These are phyloP conservation scores for Heliconius cydno DNA, from an alignment of 2,888 invertebrate genomes.

Conservation along the genomic window DNA sequence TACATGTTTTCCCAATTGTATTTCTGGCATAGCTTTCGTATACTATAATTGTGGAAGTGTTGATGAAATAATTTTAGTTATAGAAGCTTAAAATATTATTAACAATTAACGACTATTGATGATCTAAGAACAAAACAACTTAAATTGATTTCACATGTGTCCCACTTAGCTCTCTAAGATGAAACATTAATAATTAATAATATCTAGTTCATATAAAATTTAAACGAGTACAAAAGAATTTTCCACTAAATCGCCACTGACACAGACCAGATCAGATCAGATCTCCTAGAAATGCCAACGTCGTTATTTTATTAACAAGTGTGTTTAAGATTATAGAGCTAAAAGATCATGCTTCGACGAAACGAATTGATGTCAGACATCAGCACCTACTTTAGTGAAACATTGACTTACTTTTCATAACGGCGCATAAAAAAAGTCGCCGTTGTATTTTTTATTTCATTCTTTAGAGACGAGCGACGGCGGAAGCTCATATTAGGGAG, in stretches of 20 bases:
- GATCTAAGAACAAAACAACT: conserved; percentile 14
- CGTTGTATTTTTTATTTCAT: conserved; percentile 57
- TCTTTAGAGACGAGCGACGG: conserved; percentile 54
- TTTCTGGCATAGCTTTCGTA: conserved; percentile 33
- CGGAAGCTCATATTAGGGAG: conserved; percentile 58
- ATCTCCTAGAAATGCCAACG: conserved; percentile 35
- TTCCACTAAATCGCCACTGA: conserved; percentile 21
- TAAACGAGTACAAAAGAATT: conserved; percentile 22
- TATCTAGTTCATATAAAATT: conserved; percentile 24
- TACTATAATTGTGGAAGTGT: neutral
- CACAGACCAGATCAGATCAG: conserved; percentile 27
- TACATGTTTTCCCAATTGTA: conserved; percentile 44
- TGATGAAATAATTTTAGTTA: neutral
- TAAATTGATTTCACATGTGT: conserved; percentile 37
- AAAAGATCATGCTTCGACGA: conserved; percentile 36
- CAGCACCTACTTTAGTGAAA: conserved; percentile 49
- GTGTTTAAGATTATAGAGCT: conserved; percentile 25
- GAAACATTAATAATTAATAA: conserved; percentile 12
- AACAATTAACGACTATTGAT: neutral
- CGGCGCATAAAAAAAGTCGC: conserved; percentile 55
- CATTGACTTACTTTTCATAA: conserved; percentile 60
- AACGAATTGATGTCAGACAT: conserved; percentile 48
- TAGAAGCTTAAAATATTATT: neutral
- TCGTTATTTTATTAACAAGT: conserved; percentile 33
- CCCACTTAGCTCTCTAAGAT: neutral